Conservation (phyloP, 2,888 invertebrate genomes). For the Acanthococcus lagerstroemiae region DNA sequence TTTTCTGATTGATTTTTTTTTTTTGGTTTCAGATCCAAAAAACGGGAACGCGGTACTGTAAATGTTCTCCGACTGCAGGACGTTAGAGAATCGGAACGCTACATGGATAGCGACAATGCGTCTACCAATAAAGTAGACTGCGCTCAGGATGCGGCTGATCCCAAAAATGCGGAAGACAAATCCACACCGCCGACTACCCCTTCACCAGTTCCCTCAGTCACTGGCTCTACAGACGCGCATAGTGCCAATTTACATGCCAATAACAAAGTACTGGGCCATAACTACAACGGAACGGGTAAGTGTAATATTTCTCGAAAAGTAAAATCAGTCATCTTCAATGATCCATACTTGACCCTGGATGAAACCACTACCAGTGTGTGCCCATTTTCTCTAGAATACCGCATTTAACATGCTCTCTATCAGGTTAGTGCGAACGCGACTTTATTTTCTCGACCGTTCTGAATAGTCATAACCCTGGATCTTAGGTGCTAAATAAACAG, state of each 20-base stretch:
- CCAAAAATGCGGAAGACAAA: neutral
- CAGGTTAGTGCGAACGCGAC: too few relatives aligned
- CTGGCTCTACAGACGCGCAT: slow-evolving; percentile 1
- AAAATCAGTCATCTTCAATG: too few relatives aligned
- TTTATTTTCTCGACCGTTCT: too few relatives aligned
- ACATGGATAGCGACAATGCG: slow-evolving; percentile 21
- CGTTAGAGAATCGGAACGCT: neutral
- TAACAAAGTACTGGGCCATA: slow-evolving; percentile 13
- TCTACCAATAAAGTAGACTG: slow-evolving; percentile 6
- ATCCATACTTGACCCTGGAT: too few relatives aligned
- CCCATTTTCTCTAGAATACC: too few relatives aligned
- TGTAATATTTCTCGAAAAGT: neutral
- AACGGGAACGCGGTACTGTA: neutral
- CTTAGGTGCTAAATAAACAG: too few relatives aligned
- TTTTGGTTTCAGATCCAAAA: neutral
- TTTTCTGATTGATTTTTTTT: neutral
- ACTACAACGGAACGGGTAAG: slow-evolving; percentile 25
- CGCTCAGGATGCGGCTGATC: neutral
- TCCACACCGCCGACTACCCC: slow-evolving; percentile 3
- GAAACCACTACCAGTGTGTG: too few relatives aligned
- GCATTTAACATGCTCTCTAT: too few relatives aligned
- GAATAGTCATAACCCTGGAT: too few relatives aligned
- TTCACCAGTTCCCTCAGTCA: neutral
- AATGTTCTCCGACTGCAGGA: neutral
- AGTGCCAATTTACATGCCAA: neutral